These are phyloP conservation scores for Lophius americanus DNA, from an alignment of 2,797 vertebrate species.

Conservation along the genomic window DNA sequence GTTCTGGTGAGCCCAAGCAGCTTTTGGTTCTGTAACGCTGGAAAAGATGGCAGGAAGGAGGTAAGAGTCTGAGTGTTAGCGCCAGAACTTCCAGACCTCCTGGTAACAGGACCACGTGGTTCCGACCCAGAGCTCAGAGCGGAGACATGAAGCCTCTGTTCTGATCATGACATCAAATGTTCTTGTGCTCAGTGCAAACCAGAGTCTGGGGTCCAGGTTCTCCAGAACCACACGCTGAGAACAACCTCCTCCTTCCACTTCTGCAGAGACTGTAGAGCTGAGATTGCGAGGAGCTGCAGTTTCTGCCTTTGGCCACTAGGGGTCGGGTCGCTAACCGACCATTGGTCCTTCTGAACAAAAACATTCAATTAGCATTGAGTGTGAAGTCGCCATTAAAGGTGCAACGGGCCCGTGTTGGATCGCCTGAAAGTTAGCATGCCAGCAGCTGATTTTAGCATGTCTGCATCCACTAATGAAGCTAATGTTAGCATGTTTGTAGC, in stretches of 20 bases:
- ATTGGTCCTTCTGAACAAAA: no score
- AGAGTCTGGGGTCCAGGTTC: slow-evolving; percentile 42
- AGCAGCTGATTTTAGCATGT: no score
- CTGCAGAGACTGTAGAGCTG: neutral
- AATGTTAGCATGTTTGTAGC: no score
- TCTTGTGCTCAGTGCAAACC: slow-evolving; percentile 50
- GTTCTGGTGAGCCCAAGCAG: slow-evolving; percentile 46
- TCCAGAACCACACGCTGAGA: slow-evolving; percentile 11
- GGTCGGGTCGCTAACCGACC: no score
- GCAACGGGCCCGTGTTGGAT: no score
- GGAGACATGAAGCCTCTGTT: neutral
- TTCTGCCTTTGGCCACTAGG: neutral
- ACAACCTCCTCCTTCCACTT: neutral
- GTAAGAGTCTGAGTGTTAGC: slow-evolving; percentile 33
- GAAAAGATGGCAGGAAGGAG: slow-evolving; percentile 48
- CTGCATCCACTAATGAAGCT: no score
- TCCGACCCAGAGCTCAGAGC: slow-evolving; percentile 26
- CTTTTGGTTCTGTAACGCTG: slow-evolving; percentile 58
- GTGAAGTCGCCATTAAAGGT: no score
- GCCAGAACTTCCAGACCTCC: slow-evolving; percentile 26
- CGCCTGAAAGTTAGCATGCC: no score
- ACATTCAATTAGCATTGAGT: no score
- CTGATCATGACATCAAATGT: neutral
- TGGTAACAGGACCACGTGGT: slow-evolving; percentile 40
- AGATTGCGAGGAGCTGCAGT: neutral